phyloP scores from a whole-genome alignment of 2,113 vertebrate genomes.

The Gymnobelideus leadbeateri region DNA sequence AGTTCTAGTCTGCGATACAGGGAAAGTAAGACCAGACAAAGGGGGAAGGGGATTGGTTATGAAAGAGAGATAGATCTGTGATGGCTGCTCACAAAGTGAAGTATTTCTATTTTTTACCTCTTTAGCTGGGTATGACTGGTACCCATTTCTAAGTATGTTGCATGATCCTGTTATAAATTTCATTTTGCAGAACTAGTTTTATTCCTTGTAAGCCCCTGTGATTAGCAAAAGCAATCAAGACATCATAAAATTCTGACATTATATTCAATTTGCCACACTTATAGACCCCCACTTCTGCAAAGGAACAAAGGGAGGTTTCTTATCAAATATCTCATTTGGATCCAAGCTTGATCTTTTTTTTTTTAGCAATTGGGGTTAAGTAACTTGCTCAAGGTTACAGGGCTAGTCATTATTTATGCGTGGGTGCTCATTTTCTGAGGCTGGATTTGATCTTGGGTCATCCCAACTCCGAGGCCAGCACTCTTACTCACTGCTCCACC shows the following conservation, averaged over 20 bases:
- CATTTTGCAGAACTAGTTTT: neutral
- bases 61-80: neutral
- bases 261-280: neutral
- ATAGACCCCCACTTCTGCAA: neutral
- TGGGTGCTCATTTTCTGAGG: too few relatives aligned
- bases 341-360: neutral
- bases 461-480: too few relatives aligned
- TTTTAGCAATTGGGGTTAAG: too few relatives aligned
- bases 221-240: neutral
- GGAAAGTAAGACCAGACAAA: neutral
- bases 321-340: neutral
- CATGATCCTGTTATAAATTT: neutral
- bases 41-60: neutral
- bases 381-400: too few relatives aligned
- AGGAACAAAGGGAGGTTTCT: neutral
- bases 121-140: neutral
- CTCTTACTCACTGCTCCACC: too few relatives aligned
- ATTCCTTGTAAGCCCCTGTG: neutral
- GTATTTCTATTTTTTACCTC: neutral
- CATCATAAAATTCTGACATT: neutral
- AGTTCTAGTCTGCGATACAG: neutral
- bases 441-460: too few relatives aligned
- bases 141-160: neutral
- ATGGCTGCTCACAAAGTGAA: neutral
- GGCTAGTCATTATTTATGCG: too few relatives aligned